Evolutionary conservation across 2,113 vertebrate genomes (phyloP), one percentile per base, ranked within the genome.

Genomic region (Epinephelus lanceolatus): DNA sequence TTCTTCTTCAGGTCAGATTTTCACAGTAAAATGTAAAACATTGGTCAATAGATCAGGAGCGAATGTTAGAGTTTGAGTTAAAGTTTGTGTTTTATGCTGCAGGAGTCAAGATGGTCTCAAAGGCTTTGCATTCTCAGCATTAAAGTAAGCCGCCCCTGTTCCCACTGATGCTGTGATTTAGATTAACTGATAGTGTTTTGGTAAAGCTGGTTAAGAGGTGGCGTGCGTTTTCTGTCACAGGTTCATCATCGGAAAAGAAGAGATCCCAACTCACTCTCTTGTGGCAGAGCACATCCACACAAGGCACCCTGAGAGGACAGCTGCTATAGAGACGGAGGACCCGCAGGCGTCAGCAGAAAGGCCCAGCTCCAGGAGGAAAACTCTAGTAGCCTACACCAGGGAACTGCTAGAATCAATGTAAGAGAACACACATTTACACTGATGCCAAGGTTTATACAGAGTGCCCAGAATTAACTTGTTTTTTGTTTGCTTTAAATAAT

Each of bases 91-190:
- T 93, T 57, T 94, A 0, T 70, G 0, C 55, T 96, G 82, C 92
- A 99, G 98, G 87, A 97, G 95, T 93, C 98, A 98, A 94, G 97
- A 99, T 80, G 98, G 98, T 71, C 97, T 99, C 86, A 97, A 99
- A 92, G 98, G 98, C 90, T 99, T 99, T 94, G 95, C 96, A 2
- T 99, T 98, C 81, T 98, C 98, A 52, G 98, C 98, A 5, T 94
- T 99, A n/a, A 98, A 99, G 98, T 99, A 96, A 96, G 98, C 96
- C 37, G 1, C 23, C 40, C 5, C 15, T 27, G 0, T 27, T 81
- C 8, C 37, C 23, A 49, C n/a, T 2, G 42, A 8, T 45, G 13
- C 13, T 11, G 71, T 19, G 4, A 13, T 59, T 30, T 51, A 68
- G 33, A 37, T 33, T n/a, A 19, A 56, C 13, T 30, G 37, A 19